Evolutionary conservation across 2,797 vertebrate species (phyloP), one percentile per base, ranked within the genome.

Genomic region (Myotis vivesi): DNA sequence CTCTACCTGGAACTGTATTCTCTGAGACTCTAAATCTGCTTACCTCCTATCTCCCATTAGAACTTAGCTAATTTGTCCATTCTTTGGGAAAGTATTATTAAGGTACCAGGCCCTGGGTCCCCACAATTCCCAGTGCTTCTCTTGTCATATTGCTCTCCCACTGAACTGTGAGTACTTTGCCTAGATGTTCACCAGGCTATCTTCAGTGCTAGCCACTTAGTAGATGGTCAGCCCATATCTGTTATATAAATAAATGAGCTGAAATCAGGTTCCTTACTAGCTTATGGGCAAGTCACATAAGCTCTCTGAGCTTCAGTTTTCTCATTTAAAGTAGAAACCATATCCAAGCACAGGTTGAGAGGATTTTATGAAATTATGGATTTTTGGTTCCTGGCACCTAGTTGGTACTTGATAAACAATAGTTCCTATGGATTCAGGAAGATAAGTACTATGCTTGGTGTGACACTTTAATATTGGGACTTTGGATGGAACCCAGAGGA

Each of bases 251-350:
- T 49, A 92, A 73, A 33, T 36, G 55, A 71, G 36, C 49, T 38
- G 57, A 57, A 59, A 25, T 46, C 22, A 38, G 55, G 19, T 46
- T 82, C 36, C 72, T 87, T 57, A 62, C 44, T 12, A 89, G 44
- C 33, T 66, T 38, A 13, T 12, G 8, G 8, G 23, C 22, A 77
- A 73, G 25, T 69, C 72, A 46, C 0, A 59, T 10, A 62, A 49
- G 5, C 55, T 85, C 33, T 90, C 79, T 93, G 72, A 95, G 46
- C 46, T 79, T 87, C 22, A 13, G 11, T 51, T 89, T 94, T 33
- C 8, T 81, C 62, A 36, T 82, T 12, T 87, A 12, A 66, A 55
- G 36, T 66, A 36, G n/a, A 87, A 92, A 89, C 12, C 36, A 13
- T 68, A 57, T 23, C 16, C 75, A 76, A 68, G 19, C 53, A 36